Evolutionary conservation across 1,140 invertebrate species (phyloP), one percentile per base, ranked within the genome.

Genomic region (Nomia melanderi): DNA sequence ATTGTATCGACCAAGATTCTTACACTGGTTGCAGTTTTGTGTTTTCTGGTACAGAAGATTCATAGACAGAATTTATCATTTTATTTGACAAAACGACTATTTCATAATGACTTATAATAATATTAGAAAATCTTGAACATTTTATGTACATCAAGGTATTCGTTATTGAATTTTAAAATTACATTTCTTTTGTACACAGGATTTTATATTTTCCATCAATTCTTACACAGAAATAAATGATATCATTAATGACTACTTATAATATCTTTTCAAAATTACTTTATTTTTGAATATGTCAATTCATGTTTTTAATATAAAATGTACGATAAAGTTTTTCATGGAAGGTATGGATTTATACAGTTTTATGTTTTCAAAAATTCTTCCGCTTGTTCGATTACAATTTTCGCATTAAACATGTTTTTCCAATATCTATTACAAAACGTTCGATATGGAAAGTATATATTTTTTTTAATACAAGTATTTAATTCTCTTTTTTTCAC

Each of bases 11-110:
- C 54, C 62, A 64, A 17, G 62, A 79, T 36, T 76, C 76, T 67
- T 91, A 90, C 53, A 90, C 85, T 0, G 90, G 90, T 47, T 91
- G 89, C 53, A 88, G 83, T 78, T 83, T 88, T 33, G 50, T 59
- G n/a, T 54, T 72, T 23, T 66, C 78, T 1, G 41, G 78, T 64
- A 59, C 66, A 12, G 71, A 57, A 29, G 12, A 77, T 57, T 1
- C 25, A 8, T 23, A 14, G 1, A n/a, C 17, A 20, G 27, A 56
- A 66, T 11, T 11, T 64, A 66, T 36, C n/a, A 60, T 54, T 14
- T 71, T 17, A 25, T n/a, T n/a, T n/a, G n/a, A n/a, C n/a, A n/a
- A n/a, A n/a, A n/a, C n/a, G n/a, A n/a, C n/a, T n/a, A n/a, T n/a
- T n/a, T n/a, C n/a, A n/a, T n/a, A 7, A 79, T 31, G 9, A 8